Percentiles rank a stretch among this genome's conserved stretches.
phyloP scores from a whole-genome alignment of 2,113 vertebrate species.

The Cairina moschata region DNA sequence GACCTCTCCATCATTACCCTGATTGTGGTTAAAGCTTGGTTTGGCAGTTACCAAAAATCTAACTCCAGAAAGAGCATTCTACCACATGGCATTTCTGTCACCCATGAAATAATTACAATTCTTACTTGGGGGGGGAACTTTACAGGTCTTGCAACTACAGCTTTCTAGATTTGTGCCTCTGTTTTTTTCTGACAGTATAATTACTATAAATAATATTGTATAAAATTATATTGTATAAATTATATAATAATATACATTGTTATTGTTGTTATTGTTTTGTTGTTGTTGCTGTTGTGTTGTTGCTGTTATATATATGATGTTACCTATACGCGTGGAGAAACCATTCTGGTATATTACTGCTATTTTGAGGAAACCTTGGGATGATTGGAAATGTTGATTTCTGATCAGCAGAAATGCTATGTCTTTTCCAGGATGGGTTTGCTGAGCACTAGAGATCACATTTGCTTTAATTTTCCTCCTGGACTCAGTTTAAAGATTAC shows the following conservation, averaged over 20 bases:
- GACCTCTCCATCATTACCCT: not conserved
- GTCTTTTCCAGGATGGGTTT: not conserved
- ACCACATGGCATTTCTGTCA: not conserved
- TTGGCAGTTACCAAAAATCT: not conserved
- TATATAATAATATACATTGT: not conserved
- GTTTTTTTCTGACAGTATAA: not conserved
- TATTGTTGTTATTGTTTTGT: too few relatives aligned
- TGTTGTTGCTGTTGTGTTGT: too few relatives aligned
- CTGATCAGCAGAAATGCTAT: not conserved
- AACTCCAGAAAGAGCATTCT: not conserved
- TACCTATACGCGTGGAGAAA: not conserved
- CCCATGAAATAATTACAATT: not conserved
- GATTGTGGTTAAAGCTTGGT: not conserved
- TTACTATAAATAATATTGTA: too few relatives aligned
- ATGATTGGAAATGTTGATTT: not conserved
- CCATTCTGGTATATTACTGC: not conserved
- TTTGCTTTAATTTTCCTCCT: not conserved
- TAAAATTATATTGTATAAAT: not conserved
- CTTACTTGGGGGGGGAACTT: not conserved
- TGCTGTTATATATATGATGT: too few relatives aligned
- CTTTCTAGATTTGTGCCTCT: not conserved
- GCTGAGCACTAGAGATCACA: not conserved
- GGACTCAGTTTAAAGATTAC: not conserved
- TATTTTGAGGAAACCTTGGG: not conserved
- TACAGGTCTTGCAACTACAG: not conserved